Base-by-base conservation (phyloP, 1,140 invertebrate species). In the Drosophila sp. region DNA sequence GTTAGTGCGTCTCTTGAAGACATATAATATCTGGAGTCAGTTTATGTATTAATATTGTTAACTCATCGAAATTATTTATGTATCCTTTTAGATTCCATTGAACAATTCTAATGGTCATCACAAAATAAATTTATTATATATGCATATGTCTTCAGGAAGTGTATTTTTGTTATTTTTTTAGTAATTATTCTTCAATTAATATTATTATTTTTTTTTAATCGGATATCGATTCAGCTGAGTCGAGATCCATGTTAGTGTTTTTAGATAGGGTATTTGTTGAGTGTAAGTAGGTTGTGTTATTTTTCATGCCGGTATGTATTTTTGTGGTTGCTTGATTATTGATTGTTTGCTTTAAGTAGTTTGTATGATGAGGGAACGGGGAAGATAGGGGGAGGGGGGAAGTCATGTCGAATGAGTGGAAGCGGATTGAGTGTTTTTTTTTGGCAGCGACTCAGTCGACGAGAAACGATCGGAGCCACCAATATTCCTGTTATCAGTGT, bases 81-180 rank as follows among this genome's bases (percentile, higher is more conserved):
- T n/a, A n/a, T n/a, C n/a, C n/a, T n/a, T n/a, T n/a, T n/a, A 65
- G 11, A 29, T 65, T 65, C 38, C 62, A 65, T 56, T 65, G 62
- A 25, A 65, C 16, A 36, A 65, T 9, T 40, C 11, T 40, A 40
- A 40, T 40, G 5, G 38, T 40, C 38, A 40, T 40, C 7, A 11
- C 7, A 9, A 40, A 40, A 14, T 41, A 1, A 41, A 41, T 8
- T 41, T 11, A 41, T 41, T 11, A 41, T 41, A 41, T 4, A n/a
- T 41, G 13, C 13, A 9, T 34, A 34, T 34, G 32, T 34, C 32
- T 34, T 34, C 32, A n/a, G n/a, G n/a, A n/a, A n/a, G n/a, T n/a
- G n/a, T n/a, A n/a, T n/a, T n/a, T n/a, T n/a, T n/a, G n/a, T 34
- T 34, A 34, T 34, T 34, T 34, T 34, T 29, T 29, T 29, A 29